Conservation (phyloP, 2,113 vertebrate species). For the Baryphthengus martii region DNA sequence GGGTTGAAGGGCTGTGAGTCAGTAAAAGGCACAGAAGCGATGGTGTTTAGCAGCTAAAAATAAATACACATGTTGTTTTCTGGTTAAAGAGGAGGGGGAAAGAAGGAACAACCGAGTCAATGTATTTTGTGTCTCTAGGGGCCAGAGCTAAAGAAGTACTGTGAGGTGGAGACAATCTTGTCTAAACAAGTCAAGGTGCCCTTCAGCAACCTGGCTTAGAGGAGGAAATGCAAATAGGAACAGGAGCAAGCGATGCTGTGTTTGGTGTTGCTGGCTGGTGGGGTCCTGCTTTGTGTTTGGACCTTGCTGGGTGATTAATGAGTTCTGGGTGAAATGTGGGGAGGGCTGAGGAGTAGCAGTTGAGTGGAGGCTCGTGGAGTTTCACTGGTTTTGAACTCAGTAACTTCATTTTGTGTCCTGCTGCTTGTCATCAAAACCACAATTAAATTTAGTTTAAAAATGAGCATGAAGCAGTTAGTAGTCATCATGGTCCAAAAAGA, state of each 20-base stretch:
- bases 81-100: neutral
- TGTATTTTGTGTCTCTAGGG: neutral
- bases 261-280: too few relatives aligned
- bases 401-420: neutral
- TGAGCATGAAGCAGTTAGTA: neutral
- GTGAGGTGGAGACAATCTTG: neutral
- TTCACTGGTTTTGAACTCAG: too few relatives aligned
- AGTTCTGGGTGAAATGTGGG: neutral
- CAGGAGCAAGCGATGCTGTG: neutral
- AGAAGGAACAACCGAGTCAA: neutral
- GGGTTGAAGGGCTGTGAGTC: neutral
- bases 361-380: neutral
- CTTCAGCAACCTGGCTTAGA: neutral
- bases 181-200: neutral
- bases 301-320: neutral
- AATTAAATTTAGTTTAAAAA: neutral
- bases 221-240: neutral
- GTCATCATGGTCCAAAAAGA: neutral
- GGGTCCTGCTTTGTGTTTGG: neutral
- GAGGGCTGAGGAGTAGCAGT: too few relatives aligned
- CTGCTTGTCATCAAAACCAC: neutral
- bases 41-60: neutral
- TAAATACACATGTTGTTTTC: neutral
- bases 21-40: neutral
- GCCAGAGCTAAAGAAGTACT: neutral